A percentile compares a stretch with the other conserved stretches of the same genome.
Conservation (phyloP, 2,888 invertebrate genomes). For the Sphaerophoria taeniata region DNA sequence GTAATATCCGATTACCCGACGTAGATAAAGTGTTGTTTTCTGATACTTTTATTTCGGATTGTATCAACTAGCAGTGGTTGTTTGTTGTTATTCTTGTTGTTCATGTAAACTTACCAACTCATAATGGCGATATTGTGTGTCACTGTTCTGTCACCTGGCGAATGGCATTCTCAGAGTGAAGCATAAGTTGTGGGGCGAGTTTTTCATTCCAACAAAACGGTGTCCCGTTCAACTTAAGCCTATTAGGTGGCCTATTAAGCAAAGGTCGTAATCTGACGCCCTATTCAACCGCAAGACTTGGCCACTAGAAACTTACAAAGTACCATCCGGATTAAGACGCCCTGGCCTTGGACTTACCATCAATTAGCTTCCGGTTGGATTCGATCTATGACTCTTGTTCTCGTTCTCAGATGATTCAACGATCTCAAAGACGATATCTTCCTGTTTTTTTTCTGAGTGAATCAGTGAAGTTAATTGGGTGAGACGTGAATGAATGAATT, state of each 20-base stretch:
- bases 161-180: constrained; percentile 17
- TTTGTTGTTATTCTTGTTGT: not conserved
- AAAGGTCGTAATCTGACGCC: constrained; percentile 69
- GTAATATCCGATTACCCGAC: constrained; percentile 69
- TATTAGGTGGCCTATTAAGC: constrained; percentile 78
- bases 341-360: constrained; percentile 54
- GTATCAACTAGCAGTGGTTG: constrained; percentile 26
- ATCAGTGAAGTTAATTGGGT: constrained; percentile 73
- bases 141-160: constrained; percentile 65
- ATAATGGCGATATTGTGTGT: constrained; percentile 54
- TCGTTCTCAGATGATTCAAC: constrained; percentile 62
- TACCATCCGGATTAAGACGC: constrained; percentile 68
- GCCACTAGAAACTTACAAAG: constrained; percentile 50
- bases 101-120: constrained; percentile 44
- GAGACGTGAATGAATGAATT: constrained; percentile 73
- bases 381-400: constrained; percentile 56
- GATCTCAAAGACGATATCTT: constrained; percentile 38
- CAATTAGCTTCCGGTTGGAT: constrained; percentile 65
- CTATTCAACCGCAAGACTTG: constrained; percentile 57
- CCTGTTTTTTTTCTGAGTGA: constrained; percentile 43
- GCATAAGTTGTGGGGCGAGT: constrained; percentile 30
- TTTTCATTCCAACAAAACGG: constrained; percentile 56
- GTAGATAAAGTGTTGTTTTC: constrained; percentile 68
- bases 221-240: constrained; percentile 82
- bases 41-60: constrained; percentile 32